Evolutionary conservation across 2,888 invertebrate species (phyloP).

Genomic region (Buathra laborator): DNA sequence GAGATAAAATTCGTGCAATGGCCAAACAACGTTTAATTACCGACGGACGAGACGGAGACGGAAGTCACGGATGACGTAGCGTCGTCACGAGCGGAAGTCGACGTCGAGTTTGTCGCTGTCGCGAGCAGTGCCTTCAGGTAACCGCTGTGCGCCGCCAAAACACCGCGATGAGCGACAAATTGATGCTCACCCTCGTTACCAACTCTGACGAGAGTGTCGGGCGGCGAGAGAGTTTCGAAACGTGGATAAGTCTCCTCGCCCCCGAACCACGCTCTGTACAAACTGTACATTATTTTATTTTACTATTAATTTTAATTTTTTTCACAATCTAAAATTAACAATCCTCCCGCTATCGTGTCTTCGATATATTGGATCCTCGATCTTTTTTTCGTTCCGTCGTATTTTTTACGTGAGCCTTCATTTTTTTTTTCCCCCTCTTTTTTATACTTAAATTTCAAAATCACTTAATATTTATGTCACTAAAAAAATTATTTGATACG

Average conservation of each 20-base stretch:
- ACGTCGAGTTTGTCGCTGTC: slow-evolving; percentile 70
- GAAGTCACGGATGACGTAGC: slow-evolving; percentile 76
- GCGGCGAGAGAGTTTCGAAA: slow-evolving; percentile 84
- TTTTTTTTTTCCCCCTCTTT: background rate
- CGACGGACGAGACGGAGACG: slow-evolving; percentile 82
- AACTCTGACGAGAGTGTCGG: slow-evolving; percentile 89
- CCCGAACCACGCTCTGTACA: slow-evolving; percentile 85
- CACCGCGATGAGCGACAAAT: slow-evolving; percentile 89
- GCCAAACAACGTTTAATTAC: slow-evolving; percentile 74
- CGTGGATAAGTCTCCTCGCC: slow-evolving; percentile 78
- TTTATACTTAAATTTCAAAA: background rate
- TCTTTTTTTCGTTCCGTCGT: background rate
- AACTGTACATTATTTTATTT: slow-evolving; percentile 82
- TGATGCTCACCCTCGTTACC: slow-evolving; percentile 88
- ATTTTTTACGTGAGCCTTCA: background rate
- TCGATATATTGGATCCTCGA: background rate
- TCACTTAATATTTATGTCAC: background rate
- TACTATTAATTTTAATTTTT: background rate
- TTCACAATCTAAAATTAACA: background rate
- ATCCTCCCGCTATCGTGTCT: background rate
- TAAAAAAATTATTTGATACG: background rate
- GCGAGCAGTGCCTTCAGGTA: slow-evolving; percentile 89
- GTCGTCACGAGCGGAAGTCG: slow-evolving; percentile 53
- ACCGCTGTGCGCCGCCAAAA: slow-evolving; percentile 90
- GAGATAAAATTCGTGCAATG: background rate